Conservation (phyloP, 2,797 vertebrate species). For the Nasua narica region DNA sequence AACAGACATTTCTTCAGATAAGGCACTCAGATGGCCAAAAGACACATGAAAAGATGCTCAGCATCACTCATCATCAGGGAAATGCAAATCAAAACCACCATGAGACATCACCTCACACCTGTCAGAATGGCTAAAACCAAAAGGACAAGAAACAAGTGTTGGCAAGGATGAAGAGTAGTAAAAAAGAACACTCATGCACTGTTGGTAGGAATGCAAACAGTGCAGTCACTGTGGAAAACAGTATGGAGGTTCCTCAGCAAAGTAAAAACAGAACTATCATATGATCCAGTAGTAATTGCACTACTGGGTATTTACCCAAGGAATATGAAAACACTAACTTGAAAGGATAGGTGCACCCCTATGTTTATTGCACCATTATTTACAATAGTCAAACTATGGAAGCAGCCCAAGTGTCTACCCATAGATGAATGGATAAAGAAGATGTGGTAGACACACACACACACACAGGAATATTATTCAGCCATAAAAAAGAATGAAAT, state of each 20-base stretch:
- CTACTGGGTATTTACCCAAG: neutral
- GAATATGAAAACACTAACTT: neutral
- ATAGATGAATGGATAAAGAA: neutral
- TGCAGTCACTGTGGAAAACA: neutral
- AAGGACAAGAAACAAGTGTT: neutral
- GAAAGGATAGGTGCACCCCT: neutral
- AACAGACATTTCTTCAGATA: neutral
- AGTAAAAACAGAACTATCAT: neutral
- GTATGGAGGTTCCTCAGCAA: neutral
- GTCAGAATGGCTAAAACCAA: neutral
- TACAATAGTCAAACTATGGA: neutral
- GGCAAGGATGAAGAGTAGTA: neutral
- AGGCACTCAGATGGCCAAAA: neutral
- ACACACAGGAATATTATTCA: no score
- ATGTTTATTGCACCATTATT: neutral
- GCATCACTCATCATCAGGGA: neutral
- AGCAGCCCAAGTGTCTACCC: neutral
- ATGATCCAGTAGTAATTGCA: neutral
- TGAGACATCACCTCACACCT: no score
- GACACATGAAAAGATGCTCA: neutral
- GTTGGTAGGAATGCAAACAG: neutral
- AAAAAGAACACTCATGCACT: neutral
- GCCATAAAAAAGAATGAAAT: no score
- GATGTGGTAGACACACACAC: neutral
- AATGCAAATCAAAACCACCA: neutral